Percentiles rank a stretch among this genome's conserved stretches.
Conservation (phyloP, 1,140 invertebrate genomes). For the Helicoverpa armigera region DNA sequence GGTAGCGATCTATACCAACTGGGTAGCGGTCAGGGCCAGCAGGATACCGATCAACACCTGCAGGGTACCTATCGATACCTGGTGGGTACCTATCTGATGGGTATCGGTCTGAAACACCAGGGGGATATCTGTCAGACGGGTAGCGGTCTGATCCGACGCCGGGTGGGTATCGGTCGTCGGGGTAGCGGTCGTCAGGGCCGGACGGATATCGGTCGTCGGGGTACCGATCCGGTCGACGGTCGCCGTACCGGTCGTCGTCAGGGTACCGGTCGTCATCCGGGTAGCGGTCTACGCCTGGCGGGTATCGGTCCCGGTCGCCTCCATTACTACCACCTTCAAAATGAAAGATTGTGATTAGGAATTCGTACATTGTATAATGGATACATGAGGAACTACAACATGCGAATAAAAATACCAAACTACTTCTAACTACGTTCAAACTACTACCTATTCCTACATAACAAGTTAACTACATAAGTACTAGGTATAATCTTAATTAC, state of each 20-base stretch:
- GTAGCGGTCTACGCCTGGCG: conserved; percentile 86
- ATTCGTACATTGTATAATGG: background rate
- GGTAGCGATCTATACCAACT: conserved; percentile 67
- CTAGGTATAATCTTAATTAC: background rate
- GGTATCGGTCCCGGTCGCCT: conserved; percentile 80
- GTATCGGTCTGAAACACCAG: conserved; percentile 60
- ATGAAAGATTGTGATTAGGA: conserved; percentile 52
- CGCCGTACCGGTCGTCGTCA: conserved; percentile 76
- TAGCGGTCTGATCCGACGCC: conserved; percentile 60
- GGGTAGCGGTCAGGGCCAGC: conserved; percentile 71
- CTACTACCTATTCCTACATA: background rate
- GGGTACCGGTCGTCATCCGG: conserved; percentile 78
- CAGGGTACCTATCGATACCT: conserved; percentile 59
- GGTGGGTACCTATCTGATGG: conserved; percentile 53
- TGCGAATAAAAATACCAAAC: conserved; percentile 31
- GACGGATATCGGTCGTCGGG: conserved; percentile 84
- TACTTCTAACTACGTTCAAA: conserved; percentile 14
- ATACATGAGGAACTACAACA: background rate
- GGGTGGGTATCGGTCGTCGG: conserved; percentile 65
- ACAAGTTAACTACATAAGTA: background rate
- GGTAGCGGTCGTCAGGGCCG: conserved; percentile 70
- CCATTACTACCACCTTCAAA: conserved; percentile 79
- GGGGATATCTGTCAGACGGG: conserved; percentile 62
- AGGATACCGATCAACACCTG: conserved; percentile 50
- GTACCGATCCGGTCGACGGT: conserved; percentile 82